These are phyloP conservation scores for Malurus melanocephalus DNA, from an alignment of 2,113 vertebrate species.

Conservation along the genomic window DNA sequence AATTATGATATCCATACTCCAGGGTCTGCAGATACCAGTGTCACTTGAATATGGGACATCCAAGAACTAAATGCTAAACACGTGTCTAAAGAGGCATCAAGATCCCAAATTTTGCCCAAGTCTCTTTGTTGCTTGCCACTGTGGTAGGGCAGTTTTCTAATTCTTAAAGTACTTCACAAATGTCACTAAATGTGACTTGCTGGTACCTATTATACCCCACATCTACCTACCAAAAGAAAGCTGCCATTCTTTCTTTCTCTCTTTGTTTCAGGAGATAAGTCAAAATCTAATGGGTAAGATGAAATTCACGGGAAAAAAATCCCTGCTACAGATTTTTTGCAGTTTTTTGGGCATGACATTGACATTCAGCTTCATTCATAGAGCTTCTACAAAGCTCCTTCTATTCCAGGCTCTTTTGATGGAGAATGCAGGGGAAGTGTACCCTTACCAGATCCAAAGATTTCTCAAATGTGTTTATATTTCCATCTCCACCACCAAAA, in stretches of 20 bases:
- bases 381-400: background rate
- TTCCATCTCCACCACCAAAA: background rate
- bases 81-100: background rate
- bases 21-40: background rate
- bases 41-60: background rate
- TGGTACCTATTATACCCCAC: background rate
- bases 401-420: background rate
- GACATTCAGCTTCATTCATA: background rate
- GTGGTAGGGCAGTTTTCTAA: background rate
- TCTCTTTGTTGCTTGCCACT: background rate
- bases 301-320: background rate
- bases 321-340: background rate
- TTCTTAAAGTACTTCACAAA: background rate
- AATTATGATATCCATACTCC: background rate
- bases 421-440: background rate
- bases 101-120: background rate
- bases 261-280: background rate
- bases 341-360: background rate
- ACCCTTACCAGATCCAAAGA: background rate
- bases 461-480: background rate
- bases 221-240: background rate
- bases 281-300: background rate
- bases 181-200: background rate
- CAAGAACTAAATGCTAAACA: background rate
- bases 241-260: background rate